phyloP scores from a whole-genome alignment of 2,888 invertebrate genomes.

The Rhopalosiphum nymphaeae region DNA sequence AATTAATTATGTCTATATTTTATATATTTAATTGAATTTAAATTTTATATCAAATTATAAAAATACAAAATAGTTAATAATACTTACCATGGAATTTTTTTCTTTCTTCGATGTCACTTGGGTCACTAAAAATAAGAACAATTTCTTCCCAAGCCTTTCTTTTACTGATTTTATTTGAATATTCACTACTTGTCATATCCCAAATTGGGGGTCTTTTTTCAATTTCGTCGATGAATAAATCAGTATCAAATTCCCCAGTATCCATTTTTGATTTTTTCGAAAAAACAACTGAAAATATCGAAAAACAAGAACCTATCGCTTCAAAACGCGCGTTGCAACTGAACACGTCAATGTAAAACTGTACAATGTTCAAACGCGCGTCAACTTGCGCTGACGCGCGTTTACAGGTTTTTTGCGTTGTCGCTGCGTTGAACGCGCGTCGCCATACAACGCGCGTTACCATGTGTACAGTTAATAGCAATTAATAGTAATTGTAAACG shows the following conservation, averaged over 20 bases:
- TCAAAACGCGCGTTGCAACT: conserved; percentile 2
- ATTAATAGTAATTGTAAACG: too few relatives aligned
- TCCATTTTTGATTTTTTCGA: too few relatives aligned
- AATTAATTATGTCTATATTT: too few relatives aligned
- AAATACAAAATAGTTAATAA: neutral
- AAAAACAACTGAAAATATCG: too few relatives aligned
- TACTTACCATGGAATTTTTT: conserved; percentile 38
- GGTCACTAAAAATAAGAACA: conserved; percentile 14
- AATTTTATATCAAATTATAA: too few relatives aligned
- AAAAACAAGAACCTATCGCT: too few relatives aligned
- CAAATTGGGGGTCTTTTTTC: conserved; percentile 20
- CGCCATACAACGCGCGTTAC: neutral
- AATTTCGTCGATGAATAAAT: conserved; percentile 37
- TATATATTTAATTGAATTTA: too few relatives aligned
- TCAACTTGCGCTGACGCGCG: neutral
- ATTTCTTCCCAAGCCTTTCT: conserved; percentile 41
- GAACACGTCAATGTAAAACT: neutral
- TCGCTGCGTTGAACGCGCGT: neutral
- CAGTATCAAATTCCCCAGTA: too few relatives aligned
- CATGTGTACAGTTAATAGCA: too few relatives aligned
- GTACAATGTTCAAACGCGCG: neutral
- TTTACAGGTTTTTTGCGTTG: neutral
- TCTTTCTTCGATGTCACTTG: conserved; percentile 4
- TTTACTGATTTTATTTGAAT: conserved; percentile 35
- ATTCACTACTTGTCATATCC: conserved; percentile 16